Conservation (phyloP, 30 jellyfish, hydroid and myxozoan species). For the Clytia hemisphaerica region DNA sequence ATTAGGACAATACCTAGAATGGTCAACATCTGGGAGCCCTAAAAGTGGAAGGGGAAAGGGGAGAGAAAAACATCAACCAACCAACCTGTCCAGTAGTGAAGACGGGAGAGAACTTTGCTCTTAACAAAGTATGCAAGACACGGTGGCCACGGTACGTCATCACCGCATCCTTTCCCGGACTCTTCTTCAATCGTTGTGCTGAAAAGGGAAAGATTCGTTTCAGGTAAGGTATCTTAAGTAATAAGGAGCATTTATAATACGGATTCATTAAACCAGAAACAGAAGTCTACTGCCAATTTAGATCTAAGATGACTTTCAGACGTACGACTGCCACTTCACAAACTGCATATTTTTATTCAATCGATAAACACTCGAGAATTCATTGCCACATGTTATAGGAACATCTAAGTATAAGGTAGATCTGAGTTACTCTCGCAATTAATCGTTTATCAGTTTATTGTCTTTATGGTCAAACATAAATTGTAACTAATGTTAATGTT, state of each 20-base stretch:
- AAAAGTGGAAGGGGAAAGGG: background rate
- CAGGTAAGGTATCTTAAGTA: background rate
- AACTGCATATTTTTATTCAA: no score
- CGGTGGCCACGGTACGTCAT: slow-evolving; percentile 93
- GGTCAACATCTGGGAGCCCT: background rate
- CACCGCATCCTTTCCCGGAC: slow-evolving; percentile 68
- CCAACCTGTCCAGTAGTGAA: slow-evolving; percentile 84
- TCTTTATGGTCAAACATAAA: no score
- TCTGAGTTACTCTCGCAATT: no score
- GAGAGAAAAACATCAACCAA: background rate
- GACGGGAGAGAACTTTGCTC: slow-evolving; percentile 85
- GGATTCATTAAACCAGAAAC: background rate
- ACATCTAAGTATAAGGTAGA: no score
- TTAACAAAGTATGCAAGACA: slow-evolving; percentile 68
- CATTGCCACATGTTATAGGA: no score
- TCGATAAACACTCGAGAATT: no score
- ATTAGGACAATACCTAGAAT: no score
- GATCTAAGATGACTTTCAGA: no score
- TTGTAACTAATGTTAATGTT: no score
- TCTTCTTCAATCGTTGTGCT: slow-evolving; percentile 66
- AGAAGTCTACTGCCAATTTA: no score
- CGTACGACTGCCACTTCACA: no score
- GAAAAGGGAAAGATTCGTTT: background rate
- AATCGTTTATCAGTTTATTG: no score
- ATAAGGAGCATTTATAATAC: background rate